A percentile compares a stretch with the other conserved stretches of the same genome.
Evolutionary conservation across 2,888 invertebrate species (phyloP).

Genomic region (Drosophila mulleri): DNA sequence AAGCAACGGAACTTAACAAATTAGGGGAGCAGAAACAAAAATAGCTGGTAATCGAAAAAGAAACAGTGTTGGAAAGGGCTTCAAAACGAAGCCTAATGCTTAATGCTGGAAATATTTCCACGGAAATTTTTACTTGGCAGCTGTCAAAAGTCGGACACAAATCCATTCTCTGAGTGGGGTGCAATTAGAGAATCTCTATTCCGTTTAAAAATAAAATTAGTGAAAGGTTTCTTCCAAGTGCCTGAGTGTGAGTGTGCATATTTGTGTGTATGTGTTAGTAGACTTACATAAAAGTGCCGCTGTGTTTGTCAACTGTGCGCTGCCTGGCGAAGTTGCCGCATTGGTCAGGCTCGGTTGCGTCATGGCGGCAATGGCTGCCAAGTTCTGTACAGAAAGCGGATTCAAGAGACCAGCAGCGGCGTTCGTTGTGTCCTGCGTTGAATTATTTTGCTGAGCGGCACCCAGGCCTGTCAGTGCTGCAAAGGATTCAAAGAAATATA

Average conservation of each 20-base stretch:
- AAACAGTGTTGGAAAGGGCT: neutral
- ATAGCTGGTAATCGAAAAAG: conserved; percentile 61
- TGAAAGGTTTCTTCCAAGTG: neutral
- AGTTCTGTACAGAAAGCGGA: conserved; percentile 95
- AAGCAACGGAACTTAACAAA: neutral
- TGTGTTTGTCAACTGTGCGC: conserved; percentile 84
- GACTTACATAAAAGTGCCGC: conserved; percentile 85
- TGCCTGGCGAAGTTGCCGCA: conserved; percentile 82
- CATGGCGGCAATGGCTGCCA: conserved; percentile 92
- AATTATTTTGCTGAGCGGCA: conserved; percentile 83
- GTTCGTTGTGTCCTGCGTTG: conserved; percentile 69
- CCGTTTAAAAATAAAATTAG: conserved; percentile 24
- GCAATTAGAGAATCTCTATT: neutral
- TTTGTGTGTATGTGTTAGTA: neutral
- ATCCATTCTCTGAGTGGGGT: conserved; percentile 9
- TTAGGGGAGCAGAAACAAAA: conserved; percentile 8
- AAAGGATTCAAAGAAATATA: neutral
- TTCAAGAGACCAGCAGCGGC: conserved; percentile 87
- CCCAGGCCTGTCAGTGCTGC: conserved; percentile 78
- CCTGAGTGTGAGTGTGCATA: neutral
- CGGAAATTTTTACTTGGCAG: conserved; percentile 28
- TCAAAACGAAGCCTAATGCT: neutral
- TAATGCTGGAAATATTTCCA: conserved; percentile 9
- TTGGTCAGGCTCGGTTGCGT: conserved; percentile 85
- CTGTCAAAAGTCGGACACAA: conserved; percentile 41